Evolutionary conservation across 2,888 invertebrate genomes (phyloP).

Genomic region (Sipha maydis): DNA sequence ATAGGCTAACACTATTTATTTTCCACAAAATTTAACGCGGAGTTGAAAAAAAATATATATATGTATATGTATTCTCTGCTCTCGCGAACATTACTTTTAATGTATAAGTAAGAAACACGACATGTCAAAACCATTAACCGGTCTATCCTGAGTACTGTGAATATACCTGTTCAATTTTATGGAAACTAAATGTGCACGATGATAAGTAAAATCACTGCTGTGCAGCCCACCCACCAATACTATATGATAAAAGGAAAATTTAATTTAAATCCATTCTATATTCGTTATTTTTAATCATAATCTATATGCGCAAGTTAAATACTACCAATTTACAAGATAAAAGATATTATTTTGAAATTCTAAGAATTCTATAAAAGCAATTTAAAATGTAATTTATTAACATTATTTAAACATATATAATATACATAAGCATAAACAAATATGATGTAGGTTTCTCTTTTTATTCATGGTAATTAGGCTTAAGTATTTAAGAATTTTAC

Average conservation of each 20-base stretch:
- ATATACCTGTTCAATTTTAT: not conserved
- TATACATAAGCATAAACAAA: conserved; percentile 9
- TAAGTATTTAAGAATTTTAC: not conserved
- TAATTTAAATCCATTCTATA: not conserved
- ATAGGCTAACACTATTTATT: too few relatives aligned
- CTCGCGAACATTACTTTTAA: too few relatives aligned
- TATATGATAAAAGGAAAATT: not conserved
- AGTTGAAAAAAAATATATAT: too few relatives aligned
- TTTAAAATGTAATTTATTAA: conserved; percentile 27
- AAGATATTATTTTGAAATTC: not conserved
- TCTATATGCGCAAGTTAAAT: not conserved
- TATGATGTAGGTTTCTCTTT: not conserved
- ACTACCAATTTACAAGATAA: not conserved
- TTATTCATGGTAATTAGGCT: not conserved
- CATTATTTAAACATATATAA: conserved; percentile 3
- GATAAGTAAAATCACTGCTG: not conserved
- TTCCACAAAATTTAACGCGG: too few relatives aligned
- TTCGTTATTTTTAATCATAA: not conserved
- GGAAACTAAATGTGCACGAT: not conserved
- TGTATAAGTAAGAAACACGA: too few relatives aligned
- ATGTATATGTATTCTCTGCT: too few relatives aligned
- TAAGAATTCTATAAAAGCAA: conserved; percentile 19
- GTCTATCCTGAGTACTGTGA: not conserved
- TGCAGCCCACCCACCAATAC: not conserved
- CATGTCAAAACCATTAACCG: too few relatives aligned